A percentile compares a stretch with the other conserved stretches of the same genome.
Conservation (phyloP, 1,140 invertebrate species). For the Lordiphosa collinella region DNA sequence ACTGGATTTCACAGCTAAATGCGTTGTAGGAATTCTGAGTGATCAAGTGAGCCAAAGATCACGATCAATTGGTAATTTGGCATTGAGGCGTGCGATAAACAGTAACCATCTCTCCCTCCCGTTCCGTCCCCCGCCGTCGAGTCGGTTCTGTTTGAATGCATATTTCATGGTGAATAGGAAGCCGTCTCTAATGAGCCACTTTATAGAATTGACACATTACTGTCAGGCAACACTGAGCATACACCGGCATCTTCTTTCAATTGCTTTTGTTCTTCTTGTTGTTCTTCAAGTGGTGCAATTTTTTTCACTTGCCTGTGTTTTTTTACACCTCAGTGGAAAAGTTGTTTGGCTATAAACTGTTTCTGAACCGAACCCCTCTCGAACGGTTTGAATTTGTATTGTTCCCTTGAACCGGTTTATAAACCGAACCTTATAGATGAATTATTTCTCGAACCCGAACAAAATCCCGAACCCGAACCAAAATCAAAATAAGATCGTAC, state of each 20-base stretch:
- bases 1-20: conserved; percentile 66
- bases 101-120: too few relatives aligned
- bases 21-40: conserved; percentile 50
- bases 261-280: not conserved
- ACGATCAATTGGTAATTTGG: conserved; percentile 37
- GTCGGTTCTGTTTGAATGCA: conserved; percentile 7
- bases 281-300: conserved; percentile 14
- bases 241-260: conserved; percentile 1
- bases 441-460: too few relatives aligned
- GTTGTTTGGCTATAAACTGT: too few relatives aligned
- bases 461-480: too few relatives aligned
- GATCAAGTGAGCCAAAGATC: conserved; percentile 25
- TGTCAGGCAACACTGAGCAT: conserved; percentile 67
- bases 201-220: conserved; percentile 76
- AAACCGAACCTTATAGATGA: too few relatives aligned
- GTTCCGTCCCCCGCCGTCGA: not conserved
- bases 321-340: conserved; percentile 58
- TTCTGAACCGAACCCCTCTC: too few relatives aligned
- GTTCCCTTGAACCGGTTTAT: too few relatives aligned
- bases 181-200: conserved; percentile 66
- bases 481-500: too few relatives aligned
- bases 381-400: too few relatives aligned
- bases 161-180: conserved; percentile 5
- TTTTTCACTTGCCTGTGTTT: conserved; percentile 65
- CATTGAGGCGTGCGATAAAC: conserved; percentile 78